A percentile compares a stretch with the other conserved stretches of the same genome.
Conservation (phyloP, 2,113 vertebrate species). For the Atractosteus spatula region DNA sequence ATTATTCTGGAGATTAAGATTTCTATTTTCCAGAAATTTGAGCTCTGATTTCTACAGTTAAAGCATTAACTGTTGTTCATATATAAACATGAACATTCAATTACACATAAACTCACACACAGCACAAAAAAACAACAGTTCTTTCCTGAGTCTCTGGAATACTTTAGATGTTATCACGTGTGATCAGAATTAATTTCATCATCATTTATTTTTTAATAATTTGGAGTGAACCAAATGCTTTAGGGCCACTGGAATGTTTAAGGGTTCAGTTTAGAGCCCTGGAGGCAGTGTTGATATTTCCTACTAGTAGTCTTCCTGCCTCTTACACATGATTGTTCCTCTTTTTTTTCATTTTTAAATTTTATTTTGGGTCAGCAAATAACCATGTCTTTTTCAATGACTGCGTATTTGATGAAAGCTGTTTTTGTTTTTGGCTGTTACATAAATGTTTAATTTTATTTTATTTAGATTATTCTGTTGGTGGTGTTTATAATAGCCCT, state of each 20-base stretch:
- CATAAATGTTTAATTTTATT: no score
- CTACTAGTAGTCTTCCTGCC: slow-evolving; percentile 7
- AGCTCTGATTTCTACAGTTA: no score
- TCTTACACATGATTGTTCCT: slow-evolving; percentile 25
- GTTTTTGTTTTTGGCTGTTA: no score
- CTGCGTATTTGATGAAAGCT: no score
- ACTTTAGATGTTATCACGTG: neutral
- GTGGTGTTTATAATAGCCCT: no score
- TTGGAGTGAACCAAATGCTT: slow-evolving; percentile 40
- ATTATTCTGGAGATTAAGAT: no score
- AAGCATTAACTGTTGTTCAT: no score
- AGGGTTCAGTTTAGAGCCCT: slow-evolving; percentile 55
- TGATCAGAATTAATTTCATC: neutral
- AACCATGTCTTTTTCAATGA: slow-evolving; percentile 15
- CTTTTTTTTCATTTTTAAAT: neutral
- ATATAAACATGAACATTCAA: no score
- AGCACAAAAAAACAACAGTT: neutral
- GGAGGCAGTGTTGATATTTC: slow-evolving; percentile 13
- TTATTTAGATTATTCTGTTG: no score
- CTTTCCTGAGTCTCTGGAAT: neutral
- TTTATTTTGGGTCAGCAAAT: neutral
- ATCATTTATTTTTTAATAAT: neutral
- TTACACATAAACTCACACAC: neutral
- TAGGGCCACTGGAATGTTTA: slow-evolving; percentile 62
- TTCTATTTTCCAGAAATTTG: no score